These are phyloP conservation scores for Enhydra lutris DNA, from an alignment of 2,113 vertebrate genomes.

Conservation along the genomic window DNA sequence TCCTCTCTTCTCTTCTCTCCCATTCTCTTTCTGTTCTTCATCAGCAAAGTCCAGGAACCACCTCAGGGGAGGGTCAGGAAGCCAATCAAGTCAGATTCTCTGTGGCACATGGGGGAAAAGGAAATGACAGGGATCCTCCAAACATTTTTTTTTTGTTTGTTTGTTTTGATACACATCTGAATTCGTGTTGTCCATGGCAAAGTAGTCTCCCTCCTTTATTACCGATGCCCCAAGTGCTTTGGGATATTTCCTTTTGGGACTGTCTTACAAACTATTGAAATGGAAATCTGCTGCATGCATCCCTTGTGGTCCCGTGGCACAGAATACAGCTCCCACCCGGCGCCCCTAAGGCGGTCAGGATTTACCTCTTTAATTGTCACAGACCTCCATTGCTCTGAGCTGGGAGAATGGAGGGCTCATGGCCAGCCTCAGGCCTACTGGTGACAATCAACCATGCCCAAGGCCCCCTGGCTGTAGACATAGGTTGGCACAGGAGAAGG, in stretches of 20 bases:
- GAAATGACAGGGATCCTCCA: neutral
- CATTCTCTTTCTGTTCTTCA: neutral
- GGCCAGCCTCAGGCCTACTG: neutral
- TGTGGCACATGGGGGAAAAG: neutral
- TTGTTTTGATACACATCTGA: neutral
- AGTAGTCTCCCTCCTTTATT: neutral
- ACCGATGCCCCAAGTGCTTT: neutral
- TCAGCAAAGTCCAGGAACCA: neutral
- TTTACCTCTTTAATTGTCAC: neutral
- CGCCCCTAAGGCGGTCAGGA: neutral
- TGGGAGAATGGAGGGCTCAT: neutral
- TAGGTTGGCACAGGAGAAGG: neutral
- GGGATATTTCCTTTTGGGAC: neutral
- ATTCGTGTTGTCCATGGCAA: neutral
- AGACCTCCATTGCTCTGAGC: neutral
- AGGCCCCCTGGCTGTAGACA: neutral
- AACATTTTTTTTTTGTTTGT: neutral
- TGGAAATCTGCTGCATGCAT: neutral
- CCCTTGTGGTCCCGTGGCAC: neutral
- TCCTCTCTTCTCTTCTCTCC: neutral
- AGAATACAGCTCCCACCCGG: neutral
- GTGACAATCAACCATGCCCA: neutral
- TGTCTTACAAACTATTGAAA: neutral
- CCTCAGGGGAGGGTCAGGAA: neutral
- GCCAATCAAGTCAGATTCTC: neutral